phyloP scores from a whole-genome alignment of 2,113 vertebrate species.

The Sinosuthora webbiana region DNA sequence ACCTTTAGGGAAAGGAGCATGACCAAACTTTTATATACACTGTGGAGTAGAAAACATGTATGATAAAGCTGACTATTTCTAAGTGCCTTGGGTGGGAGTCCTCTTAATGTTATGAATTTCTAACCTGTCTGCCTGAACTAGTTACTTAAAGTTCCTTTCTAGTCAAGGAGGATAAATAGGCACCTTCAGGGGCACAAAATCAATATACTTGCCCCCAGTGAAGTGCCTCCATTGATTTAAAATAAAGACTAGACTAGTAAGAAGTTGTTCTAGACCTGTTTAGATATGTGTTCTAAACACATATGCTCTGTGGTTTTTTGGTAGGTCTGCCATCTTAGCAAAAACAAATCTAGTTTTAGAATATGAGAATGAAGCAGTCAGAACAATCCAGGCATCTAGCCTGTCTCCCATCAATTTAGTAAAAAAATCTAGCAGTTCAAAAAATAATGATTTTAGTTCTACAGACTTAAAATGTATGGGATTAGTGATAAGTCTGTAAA shows the following conservation, averaged over 20 bases:
- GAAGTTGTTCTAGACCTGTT: background rate
- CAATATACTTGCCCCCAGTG: background rate
- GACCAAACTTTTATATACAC: constrained; percentile 4
- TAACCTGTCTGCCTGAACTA: background rate
- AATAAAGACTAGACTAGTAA: background rate
- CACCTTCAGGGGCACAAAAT: background rate
- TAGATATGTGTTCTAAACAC: too few relatives aligned
- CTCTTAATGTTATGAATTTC: background rate
- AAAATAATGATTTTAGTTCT: fast-evolving
- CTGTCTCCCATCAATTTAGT: background rate
- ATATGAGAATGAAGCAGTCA: background rate
- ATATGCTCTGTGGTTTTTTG: fast-evolving
- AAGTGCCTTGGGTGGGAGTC: background rate
- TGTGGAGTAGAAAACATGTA: background rate
- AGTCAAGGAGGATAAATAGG: background rate
- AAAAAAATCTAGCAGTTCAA: background rate
- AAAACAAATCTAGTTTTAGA: background rate
- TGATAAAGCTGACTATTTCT: background rate
- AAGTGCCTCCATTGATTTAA: background rate
- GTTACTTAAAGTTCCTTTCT: background rate
- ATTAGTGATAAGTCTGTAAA: background rate
- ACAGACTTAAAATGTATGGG: background rate
- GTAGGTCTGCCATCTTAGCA: background rate
- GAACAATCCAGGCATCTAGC: background rate
- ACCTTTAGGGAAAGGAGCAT: constrained; percentile 26